phyloP scores from a whole-genome alignment of 2,888 invertebrate genomes.

The Andricus quercusramuli region DNA sequence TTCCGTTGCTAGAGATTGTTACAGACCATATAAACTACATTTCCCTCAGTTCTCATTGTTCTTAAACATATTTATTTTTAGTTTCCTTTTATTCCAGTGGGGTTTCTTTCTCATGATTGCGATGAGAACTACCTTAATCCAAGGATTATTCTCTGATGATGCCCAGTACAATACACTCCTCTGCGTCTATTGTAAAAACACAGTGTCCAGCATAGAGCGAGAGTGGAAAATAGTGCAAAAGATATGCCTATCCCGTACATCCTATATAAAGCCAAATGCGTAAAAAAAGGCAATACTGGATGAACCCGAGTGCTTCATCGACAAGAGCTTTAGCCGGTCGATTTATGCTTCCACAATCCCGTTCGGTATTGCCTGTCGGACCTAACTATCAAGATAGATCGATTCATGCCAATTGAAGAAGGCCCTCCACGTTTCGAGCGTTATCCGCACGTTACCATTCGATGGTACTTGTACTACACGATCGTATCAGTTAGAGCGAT shows the following conservation, averaged over 20 bases:
- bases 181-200: background rate
- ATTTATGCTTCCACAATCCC: conserved; percentile 9
- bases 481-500: conserved; percentile 27
- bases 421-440: conserved; percentile 32
- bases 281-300: conserved; percentile 21
- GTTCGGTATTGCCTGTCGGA: conserved; percentile 9
- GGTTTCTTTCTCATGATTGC: too few relatives aligned
- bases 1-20: too few relatives aligned
- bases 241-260: background rate
- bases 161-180: background rate
- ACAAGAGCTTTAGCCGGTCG: conserved; percentile 7
- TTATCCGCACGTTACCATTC: conserved; percentile 37
- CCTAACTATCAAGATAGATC: conserved; percentile 27
- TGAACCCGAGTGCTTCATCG: conserved; percentile 14
- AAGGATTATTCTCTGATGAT: background rate
- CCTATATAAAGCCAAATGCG: conserved; percentile 1
- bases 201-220: background rate
- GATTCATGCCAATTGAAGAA: conserved; percentile 37
- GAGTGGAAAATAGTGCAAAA: background rate
- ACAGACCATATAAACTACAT: too few relatives aligned
- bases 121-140: background rate
- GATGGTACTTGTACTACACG: conserved; percentile 39
- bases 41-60: too few relatives aligned
- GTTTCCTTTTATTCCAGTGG: too few relatives aligned
- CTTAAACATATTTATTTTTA: too few relatives aligned